Percentiles rank a stretch among this genome's conserved stretches.
These are phyloP conservation scores for Epinephelus moara DNA, from an alignment of 2,113 vertebrate species.

Conservation along the genomic window DNA sequence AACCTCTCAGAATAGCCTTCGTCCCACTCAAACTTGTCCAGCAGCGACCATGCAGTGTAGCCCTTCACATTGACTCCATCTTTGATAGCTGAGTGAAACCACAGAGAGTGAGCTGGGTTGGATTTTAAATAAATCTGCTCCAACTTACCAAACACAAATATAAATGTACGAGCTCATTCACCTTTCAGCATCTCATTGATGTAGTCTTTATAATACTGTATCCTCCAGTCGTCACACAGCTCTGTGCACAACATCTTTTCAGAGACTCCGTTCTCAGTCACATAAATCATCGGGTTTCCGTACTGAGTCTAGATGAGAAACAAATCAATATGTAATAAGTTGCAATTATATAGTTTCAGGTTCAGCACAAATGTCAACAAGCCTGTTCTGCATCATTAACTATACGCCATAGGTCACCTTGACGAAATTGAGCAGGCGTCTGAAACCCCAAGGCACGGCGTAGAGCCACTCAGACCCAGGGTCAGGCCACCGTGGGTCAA, in stretches of 20 bases:
- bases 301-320: slow-evolving; percentile 89
- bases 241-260: slow-evolving; percentile 88
- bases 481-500: slow-evolving; percentile 92
- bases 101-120: slow-evolving; percentile 7
- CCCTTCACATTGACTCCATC: slow-evolving; percentile 92
- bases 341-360: neutral
- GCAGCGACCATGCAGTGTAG: slow-evolving; percentile 94
- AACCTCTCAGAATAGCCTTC: slow-evolving; percentile 93
- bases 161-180: slow-evolving; percentile 54
- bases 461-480: slow-evolving; percentile 91
- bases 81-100: slow-evolving; percentile 87
- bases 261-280: slow-evolving; percentile 94
- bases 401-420: slow-evolving; percentile 85
- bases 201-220: slow-evolving; percentile 91
- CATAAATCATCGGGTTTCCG: slow-evolving; percentile 90
- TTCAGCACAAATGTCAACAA: slow-evolving; percentile 5
- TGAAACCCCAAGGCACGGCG: slow-evolving; percentile 93
- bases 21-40: slow-evolving; percentile 97
- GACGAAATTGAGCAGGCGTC: slow-evolving; percentile 93
- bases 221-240: slow-evolving; percentile 94
- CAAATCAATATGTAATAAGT: slow-evolving; percentile 10
- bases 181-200: slow-evolving; percentile 97
- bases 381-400: neutral
- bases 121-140: neutral
- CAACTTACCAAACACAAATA: neutral